Conservation (phyloP, 1,140 invertebrate species). For the Drosophila kanapiae region DNA sequence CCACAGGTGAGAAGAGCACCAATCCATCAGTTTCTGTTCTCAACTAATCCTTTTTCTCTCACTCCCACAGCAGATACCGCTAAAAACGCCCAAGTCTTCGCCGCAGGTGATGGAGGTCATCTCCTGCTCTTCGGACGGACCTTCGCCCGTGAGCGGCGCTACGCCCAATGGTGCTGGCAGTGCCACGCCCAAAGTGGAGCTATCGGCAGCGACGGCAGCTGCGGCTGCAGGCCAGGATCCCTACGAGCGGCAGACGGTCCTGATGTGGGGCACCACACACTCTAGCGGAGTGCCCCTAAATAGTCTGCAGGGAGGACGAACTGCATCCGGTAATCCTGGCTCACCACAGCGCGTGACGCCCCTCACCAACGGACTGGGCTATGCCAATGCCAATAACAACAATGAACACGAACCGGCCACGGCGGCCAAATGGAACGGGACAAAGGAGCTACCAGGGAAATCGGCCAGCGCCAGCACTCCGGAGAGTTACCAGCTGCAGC, state of each 20-base stretch:
- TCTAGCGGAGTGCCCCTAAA: slow-evolving; percentile 75
- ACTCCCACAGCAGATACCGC: slow-evolving; percentile 67
- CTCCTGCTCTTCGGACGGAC: slow-evolving; percentile 82
- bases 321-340: slow-evolving; percentile 71
- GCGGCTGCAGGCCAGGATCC: slow-evolving; percentile 73
- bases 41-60: background rate
- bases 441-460: slow-evolving; percentile 58
- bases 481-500: slow-evolving; percentile 77
- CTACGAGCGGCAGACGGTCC: slow-evolving; percentile 91
- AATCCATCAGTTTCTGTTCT: background rate
- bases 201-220: slow-evolving; percentile 52
- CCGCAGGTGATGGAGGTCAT: slow-evolving; percentile 84
- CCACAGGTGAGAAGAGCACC: slow-evolving; percentile 64
- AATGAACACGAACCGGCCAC: slow-evolving; percentile 60
- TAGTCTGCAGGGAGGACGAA: slow-evolving; percentile 49
- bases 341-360: slow-evolving; percentile 76
- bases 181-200: slow-evolving; percentile 85
- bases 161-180: slow-evolving; percentile 70
- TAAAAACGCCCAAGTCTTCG: slow-evolving; percentile 84
- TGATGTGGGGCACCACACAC: slow-evolving; percentile 92
- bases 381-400: slow-evolving; percentile 63
- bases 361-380: slow-evolving; percentile 70
- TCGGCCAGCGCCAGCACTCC: slow-evolving; percentile 70
- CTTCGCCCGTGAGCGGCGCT: slow-evolving; percentile 67
- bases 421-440: slow-evolving; percentile 80